Evolutionary conservation across 2,113 vertebrate species (phyloP).

Genomic region (Percopsis transmontana): DNA sequence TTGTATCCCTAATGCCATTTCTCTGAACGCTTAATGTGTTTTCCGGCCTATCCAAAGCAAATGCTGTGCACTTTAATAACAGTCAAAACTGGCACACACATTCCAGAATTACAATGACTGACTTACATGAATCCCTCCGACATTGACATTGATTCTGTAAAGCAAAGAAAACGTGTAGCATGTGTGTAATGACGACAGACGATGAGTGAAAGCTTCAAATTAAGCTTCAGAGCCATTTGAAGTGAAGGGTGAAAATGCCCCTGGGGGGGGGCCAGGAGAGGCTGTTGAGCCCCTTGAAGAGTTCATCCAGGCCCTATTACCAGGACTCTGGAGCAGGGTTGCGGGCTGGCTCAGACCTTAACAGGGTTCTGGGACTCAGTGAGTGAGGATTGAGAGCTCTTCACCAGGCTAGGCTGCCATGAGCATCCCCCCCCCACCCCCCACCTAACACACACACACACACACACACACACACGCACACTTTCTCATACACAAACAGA

Average conservation of each 20-base stretch:
- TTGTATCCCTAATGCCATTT: no score
- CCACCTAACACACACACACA: neutral
- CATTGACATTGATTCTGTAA: no score
- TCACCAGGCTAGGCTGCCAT: conserved; percentile 57
- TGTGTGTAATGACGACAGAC: neutral
- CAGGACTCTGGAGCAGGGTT: conserved; percentile 57
- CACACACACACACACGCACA: no score
- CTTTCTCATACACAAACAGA: no score
- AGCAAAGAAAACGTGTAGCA: neutral
- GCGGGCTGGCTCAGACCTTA: conserved; percentile 60
- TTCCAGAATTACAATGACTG: no score
- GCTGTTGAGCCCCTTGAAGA: conserved; percentile 74
- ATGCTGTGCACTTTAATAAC: no score
- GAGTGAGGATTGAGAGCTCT: conserved; percentile 66
- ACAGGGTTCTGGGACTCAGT: conserved; percentile 48
- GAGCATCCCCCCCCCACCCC: conserved; percentile 51
- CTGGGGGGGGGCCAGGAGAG: conserved; percentile 48
- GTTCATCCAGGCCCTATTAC: conserved; percentile 78
- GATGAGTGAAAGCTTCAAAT: neutral
- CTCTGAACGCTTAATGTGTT: no score
- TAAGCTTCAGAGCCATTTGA: conserved; percentile 5
- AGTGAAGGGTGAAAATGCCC: conserved; percentile 10
- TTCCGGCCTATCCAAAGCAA: no score
- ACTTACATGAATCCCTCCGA: no score
- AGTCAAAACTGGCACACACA: no score